These are phyloP conservation scores for Meta bourneti DNA, from an alignment of 2,888 invertebrate genomes.

Conservation along the genomic window DNA sequence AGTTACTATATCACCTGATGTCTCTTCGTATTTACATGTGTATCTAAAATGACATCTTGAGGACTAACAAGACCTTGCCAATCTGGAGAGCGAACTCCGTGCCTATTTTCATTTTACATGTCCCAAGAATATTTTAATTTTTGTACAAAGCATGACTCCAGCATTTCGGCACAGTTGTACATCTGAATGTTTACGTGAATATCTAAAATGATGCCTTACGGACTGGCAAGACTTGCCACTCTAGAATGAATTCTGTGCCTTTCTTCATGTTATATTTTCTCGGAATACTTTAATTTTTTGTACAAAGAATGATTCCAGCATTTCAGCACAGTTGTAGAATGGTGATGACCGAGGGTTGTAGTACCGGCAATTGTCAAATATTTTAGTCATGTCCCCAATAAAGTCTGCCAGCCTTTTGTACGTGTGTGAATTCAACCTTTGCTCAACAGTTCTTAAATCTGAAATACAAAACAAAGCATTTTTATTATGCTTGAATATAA, in stretches of 20 bases:
- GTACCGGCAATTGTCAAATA: constrained; percentile 99
- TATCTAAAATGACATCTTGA: neutral
- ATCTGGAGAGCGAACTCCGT: neutral
- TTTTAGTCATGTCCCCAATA: constrained; percentile 98
- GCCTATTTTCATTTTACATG: neutral
- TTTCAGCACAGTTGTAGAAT: constrained; percentile 97
- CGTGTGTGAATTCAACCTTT: constrained; percentile 89
- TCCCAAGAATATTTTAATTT: neutral
- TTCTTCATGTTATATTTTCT: constrained; percentile 77
- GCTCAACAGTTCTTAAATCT: constrained; percentile 96
- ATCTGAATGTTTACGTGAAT: neutral
- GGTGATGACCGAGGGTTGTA: constrained; percentile 97
- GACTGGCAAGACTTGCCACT: neutral
- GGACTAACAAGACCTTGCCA: neutral
- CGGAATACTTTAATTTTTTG: constrained; percentile 86
- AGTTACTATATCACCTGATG: neutral
- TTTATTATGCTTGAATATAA: neutral
- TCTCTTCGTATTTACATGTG: constrained; percentile 30
- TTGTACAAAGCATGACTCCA: neutral
- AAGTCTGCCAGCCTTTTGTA: constrained; percentile 96
- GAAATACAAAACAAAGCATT: constrained; percentile 79
- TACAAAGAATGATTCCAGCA: constrained; percentile 96
- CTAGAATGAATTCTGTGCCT: neutral
- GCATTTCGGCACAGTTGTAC: neutral
- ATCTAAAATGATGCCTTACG: neutral